Base-by-base conservation (phyloP, 2,888 invertebrate genomes). In the Xestia sexstrigata region DNA sequence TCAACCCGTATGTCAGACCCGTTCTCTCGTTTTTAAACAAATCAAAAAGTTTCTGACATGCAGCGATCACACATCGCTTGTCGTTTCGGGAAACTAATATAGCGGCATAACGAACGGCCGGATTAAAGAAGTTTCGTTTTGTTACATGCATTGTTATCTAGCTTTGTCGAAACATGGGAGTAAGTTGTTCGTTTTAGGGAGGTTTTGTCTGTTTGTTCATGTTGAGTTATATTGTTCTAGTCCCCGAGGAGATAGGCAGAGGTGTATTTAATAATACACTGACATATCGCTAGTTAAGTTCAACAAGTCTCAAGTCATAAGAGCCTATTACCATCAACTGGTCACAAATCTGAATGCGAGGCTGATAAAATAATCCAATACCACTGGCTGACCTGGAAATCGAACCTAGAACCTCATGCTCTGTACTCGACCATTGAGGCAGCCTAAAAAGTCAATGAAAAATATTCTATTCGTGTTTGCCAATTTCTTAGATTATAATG, bases 61-160 rank as follows among this genome's bases (percentile, higher is more conserved):
- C 9, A 55, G n/a, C n/a, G 0, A 55, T 68, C 9, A 42, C 39
- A 68, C 26, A 39, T 55, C 47, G 7, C 17, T 30, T 49, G 20
- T 5, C n/a, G 45, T 55, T 76, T 42, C n/a, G 20, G 9, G 1
- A 35, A 63, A 79, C 30, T 68, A 82, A 75, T 47, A 75, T 26
- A 42, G 45, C 3, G 8, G 45, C 42, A 49, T 60, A 81, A 79
- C 60, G 66, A 81, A 74, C n/a, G 45, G 60, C 20, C 35, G 15
- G 74, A 45, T 81, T 60, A 60, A 45, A 17, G 23, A 49, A 73
- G 42, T 42, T 66, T 26, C 35, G 13, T 9, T 26, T 67, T 26
- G 42, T 20, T 26, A 70, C 45, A 26, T 39, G 42, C 20, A 17
- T 62, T 62, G 39, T 20, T 60, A n/a, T 49, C 2, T 58, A 58